Evolutionary conservation across 2,888 invertebrate genomes (phyloP).

Genomic region (Caenorhabditis wallacei): DNA sequence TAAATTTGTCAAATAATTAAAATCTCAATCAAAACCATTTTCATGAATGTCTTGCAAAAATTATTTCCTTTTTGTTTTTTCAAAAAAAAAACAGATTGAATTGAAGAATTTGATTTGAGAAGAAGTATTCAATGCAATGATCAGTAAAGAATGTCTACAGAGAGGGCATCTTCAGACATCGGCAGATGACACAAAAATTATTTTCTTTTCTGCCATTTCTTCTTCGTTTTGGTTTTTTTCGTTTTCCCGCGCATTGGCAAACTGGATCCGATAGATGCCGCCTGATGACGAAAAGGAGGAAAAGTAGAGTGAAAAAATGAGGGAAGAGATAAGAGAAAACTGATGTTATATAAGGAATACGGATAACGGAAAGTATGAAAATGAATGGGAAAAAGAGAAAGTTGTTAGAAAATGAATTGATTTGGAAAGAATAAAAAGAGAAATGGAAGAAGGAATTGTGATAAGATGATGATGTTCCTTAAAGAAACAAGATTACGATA

Average conservation of each 20-base stretch:
- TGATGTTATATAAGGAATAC: constrained; percentile 16
- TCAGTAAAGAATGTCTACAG: constrained; percentile 7
- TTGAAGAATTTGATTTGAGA: too few relatives aligned
- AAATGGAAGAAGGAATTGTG: background rate
- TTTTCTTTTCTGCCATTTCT: constrained; percentile 29
- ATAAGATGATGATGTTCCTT: constrained; percentile 1
- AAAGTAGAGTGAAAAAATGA: constrained; percentile 7
- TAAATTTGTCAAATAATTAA: constrained; percentile 15
- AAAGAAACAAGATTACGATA: too few relatives aligned
- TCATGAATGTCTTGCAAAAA: constrained; percentile 4
- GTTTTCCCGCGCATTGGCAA: constrained; percentile 45
- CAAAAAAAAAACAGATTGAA: too few relatives aligned
- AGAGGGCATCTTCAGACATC: constrained; percentile 19
- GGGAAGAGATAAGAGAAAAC: constrained; percentile 23
- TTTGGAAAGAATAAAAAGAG: background rate
- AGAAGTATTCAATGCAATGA: constrained; percentile 10
- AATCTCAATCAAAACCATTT: constrained; percentile 4
- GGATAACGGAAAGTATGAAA: constrained; percentile 21
- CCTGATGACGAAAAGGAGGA: constrained; percentile 35
- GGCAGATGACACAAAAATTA: constrained; percentile 46
- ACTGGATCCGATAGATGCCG: constrained; percentile 46
- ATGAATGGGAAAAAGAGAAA: background rate
- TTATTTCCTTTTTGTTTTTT: too few relatives aligned
- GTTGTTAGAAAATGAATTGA: constrained; percentile 5
- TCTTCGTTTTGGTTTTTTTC: constrained; percentile 38